Base-by-base conservation (phyloP, 2,113 vertebrate genomes). In the Phocoena phocoena region DNA sequence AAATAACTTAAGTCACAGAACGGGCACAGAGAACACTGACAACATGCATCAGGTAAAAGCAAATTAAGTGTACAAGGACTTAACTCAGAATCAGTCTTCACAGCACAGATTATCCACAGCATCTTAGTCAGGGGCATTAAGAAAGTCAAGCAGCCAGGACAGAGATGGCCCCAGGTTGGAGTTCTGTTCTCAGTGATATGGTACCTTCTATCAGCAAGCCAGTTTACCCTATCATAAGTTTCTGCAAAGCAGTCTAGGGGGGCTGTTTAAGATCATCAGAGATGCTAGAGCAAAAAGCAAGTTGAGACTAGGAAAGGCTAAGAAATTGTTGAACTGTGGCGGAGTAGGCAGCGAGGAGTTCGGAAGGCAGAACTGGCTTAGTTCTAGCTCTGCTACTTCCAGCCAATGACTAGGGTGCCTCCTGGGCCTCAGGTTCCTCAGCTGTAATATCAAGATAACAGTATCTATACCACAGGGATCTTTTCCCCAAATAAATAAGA, bases 81-180 rank as follows among this genome's bases (percentile, higher is more conserved):
- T 91, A 94, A 96, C 55, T 95, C 58, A 90, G 77, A 86, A 96
- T 81, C 62, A 21, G 81, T 60, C 93, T 89, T 82, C 55, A 60
- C 33, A 83, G 58, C 15, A 79, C 55, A 58, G 50, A 83, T 83
- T 58, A 79, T 33, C 62, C 79, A 94, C 21, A 90, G 55, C 1
- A 13, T 80, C 41, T 73, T 88, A 70, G 86, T 77, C 8, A 25
- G 50, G 60, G 62, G 10, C 58, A 62, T 76, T 41, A 23, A 50
- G 60, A 65, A 88, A 74, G 38, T 73, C 58, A 58, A 84, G 23
- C 21, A 25, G 36, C 81, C 68, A 6, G 50, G 26, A 91, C 33
- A 88, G 70, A 85, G 58, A 79, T 2, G n/a, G 47, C 15, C 77
- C 74, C 26, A 26, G 4, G 2, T 33, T 68, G 85, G 23, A 79